Evolutionary conservation across 2,113 vertebrate species (phyloP).

Genomic region (Periophthalmus modestus): DNA sequence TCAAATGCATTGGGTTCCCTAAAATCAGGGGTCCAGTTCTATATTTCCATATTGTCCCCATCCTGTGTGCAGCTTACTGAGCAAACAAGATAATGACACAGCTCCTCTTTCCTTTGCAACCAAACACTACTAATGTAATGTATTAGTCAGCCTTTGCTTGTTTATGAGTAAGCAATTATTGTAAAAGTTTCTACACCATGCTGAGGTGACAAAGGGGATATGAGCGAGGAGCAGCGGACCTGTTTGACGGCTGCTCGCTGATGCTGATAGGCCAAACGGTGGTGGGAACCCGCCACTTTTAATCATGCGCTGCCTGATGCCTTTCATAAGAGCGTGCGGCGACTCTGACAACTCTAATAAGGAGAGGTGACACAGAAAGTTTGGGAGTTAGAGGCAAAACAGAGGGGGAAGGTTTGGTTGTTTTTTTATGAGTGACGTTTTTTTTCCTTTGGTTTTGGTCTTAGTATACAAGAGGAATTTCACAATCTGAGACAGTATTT

Average conservation of each 20-base stretch:
- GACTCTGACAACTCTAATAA: conserved; percentile 90
- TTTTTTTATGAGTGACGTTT: conserved; percentile 50
- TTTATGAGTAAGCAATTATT: conserved; percentile 81
- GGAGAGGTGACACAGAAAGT: conserved; percentile 87
- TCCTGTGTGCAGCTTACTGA: conserved; percentile 32
- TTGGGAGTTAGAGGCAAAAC: conserved; percentile 88
- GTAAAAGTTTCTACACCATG: conserved; percentile 74
- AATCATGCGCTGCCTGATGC: conserved; percentile 85
- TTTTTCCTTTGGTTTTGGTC: conserved; percentile 35
- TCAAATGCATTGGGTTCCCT: conserved; percentile 22
- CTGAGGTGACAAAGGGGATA: conserved; percentile 76
- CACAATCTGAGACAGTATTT: conserved; percentile 93
- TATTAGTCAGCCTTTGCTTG: conserved; percentile 77
- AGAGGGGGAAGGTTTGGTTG: conserved; percentile 88
- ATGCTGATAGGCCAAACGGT: conserved; percentile 83
- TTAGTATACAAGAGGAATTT: conserved; percentile 82
- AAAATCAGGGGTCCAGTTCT: conserved; percentile 13
- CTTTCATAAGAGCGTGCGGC: conserved; percentile 86
- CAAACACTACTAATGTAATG: conserved; percentile 78
- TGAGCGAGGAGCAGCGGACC: conserved; percentile 71
- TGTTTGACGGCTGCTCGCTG: conserved; percentile 75
- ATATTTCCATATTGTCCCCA: conserved; percentile 55
- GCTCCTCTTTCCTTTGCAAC: conserved; percentile 44
- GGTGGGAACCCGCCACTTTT: conserved; percentile 79
- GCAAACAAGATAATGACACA: conserved; percentile 49